Conservation (phyloP, 2,797 vertebrate species). For the Peromyscus attwateri region DNA sequence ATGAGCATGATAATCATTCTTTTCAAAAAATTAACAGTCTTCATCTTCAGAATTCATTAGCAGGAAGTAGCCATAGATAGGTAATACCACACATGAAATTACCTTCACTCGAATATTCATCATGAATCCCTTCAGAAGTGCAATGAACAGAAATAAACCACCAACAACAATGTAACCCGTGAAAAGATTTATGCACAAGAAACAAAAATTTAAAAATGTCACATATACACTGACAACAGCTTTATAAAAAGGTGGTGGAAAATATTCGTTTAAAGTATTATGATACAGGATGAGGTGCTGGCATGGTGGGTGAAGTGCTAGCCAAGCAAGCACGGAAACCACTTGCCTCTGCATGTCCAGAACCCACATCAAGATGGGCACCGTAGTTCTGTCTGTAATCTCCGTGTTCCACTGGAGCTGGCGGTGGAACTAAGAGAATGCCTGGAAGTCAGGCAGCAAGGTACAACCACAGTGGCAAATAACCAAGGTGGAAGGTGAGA, state of each 20-base stretch:
- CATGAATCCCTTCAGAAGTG: neutral
- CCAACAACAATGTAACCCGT: neutral
- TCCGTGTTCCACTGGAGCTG: neutral
- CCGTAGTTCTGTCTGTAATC: neutral
- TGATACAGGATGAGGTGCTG: too few relatives aligned
- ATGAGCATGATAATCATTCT: constrained; percentile 12
- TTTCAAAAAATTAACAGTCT: constrained; percentile 36
- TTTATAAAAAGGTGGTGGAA: neutral
- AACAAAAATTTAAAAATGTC: neutral
- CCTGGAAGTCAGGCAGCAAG: neutral
- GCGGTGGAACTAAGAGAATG: neutral
- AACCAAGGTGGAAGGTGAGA: neutral
- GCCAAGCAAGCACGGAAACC: neutral
- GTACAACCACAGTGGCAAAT: neutral
- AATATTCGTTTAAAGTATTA: neutral
- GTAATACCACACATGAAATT: constrained; percentile 32
- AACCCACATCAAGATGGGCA: neutral
- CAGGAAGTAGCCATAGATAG: neutral
- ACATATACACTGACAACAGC: neutral
- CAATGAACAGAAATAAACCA: constrained; percentile 20
- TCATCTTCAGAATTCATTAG: constrained; percentile 11
- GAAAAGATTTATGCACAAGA: neutral
- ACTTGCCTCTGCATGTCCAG: neutral
- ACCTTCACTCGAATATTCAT: neutral
- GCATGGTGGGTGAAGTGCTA: too few relatives aligned